These are phyloP conservation scores for Heterotis niloticus DNA, from an alignment of 2,113 vertebrate species.

Conservation along the genomic window DNA sequence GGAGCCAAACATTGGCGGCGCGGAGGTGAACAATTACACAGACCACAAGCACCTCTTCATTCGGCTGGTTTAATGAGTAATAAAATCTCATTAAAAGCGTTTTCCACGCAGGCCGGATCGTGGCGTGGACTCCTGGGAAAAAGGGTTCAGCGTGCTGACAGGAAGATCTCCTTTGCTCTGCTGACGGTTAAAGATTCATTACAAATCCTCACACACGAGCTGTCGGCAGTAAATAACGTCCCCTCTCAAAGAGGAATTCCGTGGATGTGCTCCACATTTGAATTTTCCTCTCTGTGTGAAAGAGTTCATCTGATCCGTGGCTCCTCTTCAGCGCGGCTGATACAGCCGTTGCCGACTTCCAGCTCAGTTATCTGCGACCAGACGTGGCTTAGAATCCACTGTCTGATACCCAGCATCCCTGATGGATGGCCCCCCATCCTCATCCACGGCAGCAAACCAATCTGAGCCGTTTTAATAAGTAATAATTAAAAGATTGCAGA, in stretches of 20 bases:
- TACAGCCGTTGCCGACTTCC: not conserved
- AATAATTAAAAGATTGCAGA: slow-evolving; percentile 65
- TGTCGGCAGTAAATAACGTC: not conserved
- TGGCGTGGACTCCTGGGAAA: not conserved
- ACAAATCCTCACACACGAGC: not conserved
- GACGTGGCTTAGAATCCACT: not conserved
- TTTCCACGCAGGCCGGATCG: not conserved
- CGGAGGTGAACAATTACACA: slow-evolving; percentile 26
- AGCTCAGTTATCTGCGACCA: not conserved
- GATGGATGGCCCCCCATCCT: not conserved
- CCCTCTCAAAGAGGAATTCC: not conserved
- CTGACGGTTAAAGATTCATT: not conserved
- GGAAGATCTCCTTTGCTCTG: not conserved
- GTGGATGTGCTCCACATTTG: not conserved
- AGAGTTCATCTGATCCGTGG: not conserved
- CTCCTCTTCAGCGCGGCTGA: not conserved
- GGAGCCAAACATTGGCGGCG: slow-evolving; percentile 3
- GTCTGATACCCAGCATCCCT: not conserved
- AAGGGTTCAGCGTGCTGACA: not conserved
- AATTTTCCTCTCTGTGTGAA: not conserved
- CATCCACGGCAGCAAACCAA: not conserved
- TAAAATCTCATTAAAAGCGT: slow-evolving; percentile 25
- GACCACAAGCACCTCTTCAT: slow-evolving; percentile 27
- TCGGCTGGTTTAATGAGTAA: slow-evolving; percentile 26
- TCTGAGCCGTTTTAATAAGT: slow-evolving; percentile 46